phyloP scores from a whole-genome alignment of 2,113 vertebrate species.

The Xiphophorus hellerii region DNA sequence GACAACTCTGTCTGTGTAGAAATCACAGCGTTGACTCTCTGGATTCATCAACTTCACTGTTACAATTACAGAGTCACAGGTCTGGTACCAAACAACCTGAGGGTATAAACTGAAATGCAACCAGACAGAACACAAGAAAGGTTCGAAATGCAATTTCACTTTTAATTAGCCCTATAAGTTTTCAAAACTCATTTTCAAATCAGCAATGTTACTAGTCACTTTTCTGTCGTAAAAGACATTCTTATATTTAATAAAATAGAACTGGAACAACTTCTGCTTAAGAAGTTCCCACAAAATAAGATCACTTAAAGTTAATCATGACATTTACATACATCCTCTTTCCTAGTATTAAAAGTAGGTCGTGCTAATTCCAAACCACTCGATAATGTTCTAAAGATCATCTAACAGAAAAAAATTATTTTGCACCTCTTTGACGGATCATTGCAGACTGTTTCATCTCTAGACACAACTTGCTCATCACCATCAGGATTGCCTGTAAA shows the following conservation, averaged over 20 bases:
- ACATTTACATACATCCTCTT: too few species aligned
- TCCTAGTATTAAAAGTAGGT: background rate
- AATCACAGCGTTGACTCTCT: constrained; percentile 69
- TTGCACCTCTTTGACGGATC: constrained; percentile 29
- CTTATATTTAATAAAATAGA: too few species aligned
- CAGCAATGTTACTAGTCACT: too few species aligned
- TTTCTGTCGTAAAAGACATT: too few species aligned
- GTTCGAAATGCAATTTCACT: background rate
- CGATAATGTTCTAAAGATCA: background rate
- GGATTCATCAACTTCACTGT: constrained; percentile 73
- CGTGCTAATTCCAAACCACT: background rate
- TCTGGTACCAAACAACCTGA: constrained; percentile 76
- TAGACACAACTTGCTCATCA: background rate
- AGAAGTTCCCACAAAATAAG: too few species aligned
- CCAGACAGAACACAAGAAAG: background rate
- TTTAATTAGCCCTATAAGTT: too few species aligned
- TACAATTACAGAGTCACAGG: constrained; percentile 34
- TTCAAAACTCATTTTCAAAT: too few species aligned
- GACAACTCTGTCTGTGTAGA: constrained; percentile 63
- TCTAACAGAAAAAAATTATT: background rate
- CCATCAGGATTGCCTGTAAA: constrained; percentile 23
- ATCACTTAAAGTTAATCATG: too few species aligned
- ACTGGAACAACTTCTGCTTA: too few species aligned
- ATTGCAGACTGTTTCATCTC: background rate
- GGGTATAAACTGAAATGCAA: constrained; percentile 71